phyloP scores from a whole-genome alignment of 2,113 vertebrate genomes.

The Tyto alba region DNA sequence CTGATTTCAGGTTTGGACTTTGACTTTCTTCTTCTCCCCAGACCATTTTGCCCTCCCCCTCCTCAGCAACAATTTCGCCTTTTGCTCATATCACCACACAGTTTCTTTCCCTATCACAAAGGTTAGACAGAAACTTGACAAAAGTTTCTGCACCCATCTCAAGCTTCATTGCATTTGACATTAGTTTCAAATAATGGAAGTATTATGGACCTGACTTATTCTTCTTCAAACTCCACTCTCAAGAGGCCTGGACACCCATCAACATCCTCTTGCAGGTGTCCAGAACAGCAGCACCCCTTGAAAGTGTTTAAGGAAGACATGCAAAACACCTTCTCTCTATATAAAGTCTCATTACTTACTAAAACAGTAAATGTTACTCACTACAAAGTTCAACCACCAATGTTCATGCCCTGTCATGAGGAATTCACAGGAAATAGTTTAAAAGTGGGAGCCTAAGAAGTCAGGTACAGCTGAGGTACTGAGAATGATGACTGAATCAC shows the following conservation, averaged over 20 bases:
- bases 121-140: neutral
- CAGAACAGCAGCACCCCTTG: neutral
- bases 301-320: neutral
- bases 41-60: neutral
- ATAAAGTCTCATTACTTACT: neutral
- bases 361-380: neutral
- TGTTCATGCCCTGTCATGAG: neutral
- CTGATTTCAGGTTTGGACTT: neutral
- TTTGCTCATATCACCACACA: neutral
- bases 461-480: neutral
- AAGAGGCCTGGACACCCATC: neutral
- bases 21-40: neutral
- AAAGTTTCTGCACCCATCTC: neutral
- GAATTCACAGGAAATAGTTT: neutral
- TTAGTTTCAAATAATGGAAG: neutral
- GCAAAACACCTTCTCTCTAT: neutral
- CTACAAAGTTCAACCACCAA: neutral
- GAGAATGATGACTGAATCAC: neutral
- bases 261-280: neutral
- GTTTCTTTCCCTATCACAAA: neutral
- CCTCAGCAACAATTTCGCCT: neutral
- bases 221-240: neutral
- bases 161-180: neutral
- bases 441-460: neutral
- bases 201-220: fast-evolving